phyloP scores from a whole-genome alignment of 64 coral and sea anemone genomes.

The Montipora foliosa region DNA sequence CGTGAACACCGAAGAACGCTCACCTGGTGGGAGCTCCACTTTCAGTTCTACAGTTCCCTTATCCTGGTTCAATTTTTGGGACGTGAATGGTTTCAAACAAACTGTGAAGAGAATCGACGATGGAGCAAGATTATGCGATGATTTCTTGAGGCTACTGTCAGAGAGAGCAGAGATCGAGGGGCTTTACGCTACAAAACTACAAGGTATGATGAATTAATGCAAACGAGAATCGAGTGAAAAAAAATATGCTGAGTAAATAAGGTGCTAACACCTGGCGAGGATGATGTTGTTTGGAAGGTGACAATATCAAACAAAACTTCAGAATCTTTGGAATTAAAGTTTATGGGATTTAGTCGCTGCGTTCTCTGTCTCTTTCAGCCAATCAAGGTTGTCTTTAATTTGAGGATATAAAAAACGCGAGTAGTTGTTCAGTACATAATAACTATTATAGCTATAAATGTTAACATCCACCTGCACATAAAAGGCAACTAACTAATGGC shows the following conservation, averaged over 20 bases:
- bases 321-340: too few relatives aligned
- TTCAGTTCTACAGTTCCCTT: not conserved
- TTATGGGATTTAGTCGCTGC: too few relatives aligned
- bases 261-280: not conserved
- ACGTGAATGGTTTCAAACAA: conserved; percentile 84
- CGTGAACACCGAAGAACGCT: not conserved
- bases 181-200: conserved; percentile 76
- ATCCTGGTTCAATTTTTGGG: conserved; percentile 85
- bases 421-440: too few relatives aligned
- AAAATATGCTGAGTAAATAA: not conserved
- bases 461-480: too few relatives aligned
- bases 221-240: not conserved
- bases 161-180: conserved; percentile 93
- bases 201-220: conserved; percentile 44
- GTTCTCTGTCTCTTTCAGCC: too few relatives aligned
- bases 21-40: not conserved
- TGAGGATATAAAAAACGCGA: too few relatives aligned
- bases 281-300: not conserved
- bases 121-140: conserved; percentile 91
- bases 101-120: conserved; percentile 94
- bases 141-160: conserved; percentile 82
- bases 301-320: not conserved
- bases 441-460: too few relatives aligned
- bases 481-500: too few relatives aligned
- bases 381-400: too few relatives aligned